Base-by-base conservation (phyloP, 2,888 invertebrate species). In the Thecophora atra region DNA sequence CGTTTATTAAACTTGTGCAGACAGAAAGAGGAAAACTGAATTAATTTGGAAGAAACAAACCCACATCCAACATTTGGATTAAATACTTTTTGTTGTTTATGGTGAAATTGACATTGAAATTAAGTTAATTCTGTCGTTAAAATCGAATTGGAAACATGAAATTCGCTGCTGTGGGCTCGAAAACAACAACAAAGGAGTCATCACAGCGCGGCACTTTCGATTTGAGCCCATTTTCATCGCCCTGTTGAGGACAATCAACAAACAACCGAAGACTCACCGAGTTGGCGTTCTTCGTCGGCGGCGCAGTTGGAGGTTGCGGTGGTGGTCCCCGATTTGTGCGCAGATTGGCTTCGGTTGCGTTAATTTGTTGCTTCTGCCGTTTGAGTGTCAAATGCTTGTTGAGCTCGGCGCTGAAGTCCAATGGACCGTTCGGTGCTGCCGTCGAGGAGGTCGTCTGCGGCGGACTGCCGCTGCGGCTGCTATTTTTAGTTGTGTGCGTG, bases 231-330 rank as follows among this genome's bases (percentile, higher is more conserved):
- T 37, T 8, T 37, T 37, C 11, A 37, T 37, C 11, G 11, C 7
- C 7, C 11, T 37, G 37, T 8, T 37, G 11, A 37, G 37, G 0
- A 37, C 11, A 11, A 37, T 37, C 11, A 37, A 37, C 37, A 1
- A 37, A 37, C 1, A 6, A 37, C 2, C 7, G 37, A 37, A 11
- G 37, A n/a, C 78, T 88, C 80, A 91, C 91, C 87, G 89, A 88
- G 80, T 90, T 89, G 87, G 92, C 89, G 77, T 89, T 89, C 72
- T 89, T 89, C 71, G 91, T 91, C 81, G 93, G 91, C 91, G 79
- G 80, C 72, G 78, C 80, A 66, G 92, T 90, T 71, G 94, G 94
- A 28, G 94, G 93, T 78, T 92, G 91, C 15, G 96, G 95, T 42
- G 95, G 95, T 42, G 95, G 94, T 60, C 94, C 94, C 79, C 94